Base-by-base conservation (phyloP, 2,113 vertebrate species). In the Leptosomus discolor region DNA sequence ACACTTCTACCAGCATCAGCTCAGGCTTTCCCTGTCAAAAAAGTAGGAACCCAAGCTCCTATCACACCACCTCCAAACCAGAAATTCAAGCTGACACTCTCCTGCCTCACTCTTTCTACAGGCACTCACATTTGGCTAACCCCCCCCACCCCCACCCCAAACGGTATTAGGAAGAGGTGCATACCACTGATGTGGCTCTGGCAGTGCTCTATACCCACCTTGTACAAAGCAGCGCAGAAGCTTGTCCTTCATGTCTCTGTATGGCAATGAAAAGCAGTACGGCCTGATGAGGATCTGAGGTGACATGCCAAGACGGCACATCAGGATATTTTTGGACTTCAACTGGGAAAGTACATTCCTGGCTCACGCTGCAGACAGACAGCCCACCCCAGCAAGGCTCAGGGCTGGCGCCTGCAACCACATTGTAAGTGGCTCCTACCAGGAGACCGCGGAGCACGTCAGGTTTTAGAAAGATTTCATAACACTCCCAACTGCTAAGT, bases 251-350 rank as follows among this genome's bases (percentile, higher is more conserved):
- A 29, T 15, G 27, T 54, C 32, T 58, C 11, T 22, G 58, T 3
- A 39, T 11, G n/a, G 80, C 69, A 88, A 5, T 27, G 57, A 81
- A 74, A 92, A 87, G 60, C 73, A 77, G 32, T 1, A 45, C 2
- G 8, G 67, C 73, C 39, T 94, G 94, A 84, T 43, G 80, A 91
- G 68, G 43, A 95, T 85, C 16, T 24, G 69, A 87, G 60, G 43
- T 56, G 51, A 91, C 63, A 29, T 12, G 51, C 56, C 77, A 96
- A 89, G 88, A 91, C 3, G 15, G 88, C 24, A 51, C 68, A 78
- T 78, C 43, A 70, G 64, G 60, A 30, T 89, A 77, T 93, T 96
- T 89, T 64, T 75, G 77, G 69, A 74, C 27, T 85, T 87, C 88
- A 91, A 5, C 34, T 3, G 1, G 51, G 56, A 78, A 91, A 89